These are phyloP conservation scores for Caenorhabditis sinica DNA, from an alignment of 2,888 invertebrate genomes.

Conservation along the genomic window DNA sequence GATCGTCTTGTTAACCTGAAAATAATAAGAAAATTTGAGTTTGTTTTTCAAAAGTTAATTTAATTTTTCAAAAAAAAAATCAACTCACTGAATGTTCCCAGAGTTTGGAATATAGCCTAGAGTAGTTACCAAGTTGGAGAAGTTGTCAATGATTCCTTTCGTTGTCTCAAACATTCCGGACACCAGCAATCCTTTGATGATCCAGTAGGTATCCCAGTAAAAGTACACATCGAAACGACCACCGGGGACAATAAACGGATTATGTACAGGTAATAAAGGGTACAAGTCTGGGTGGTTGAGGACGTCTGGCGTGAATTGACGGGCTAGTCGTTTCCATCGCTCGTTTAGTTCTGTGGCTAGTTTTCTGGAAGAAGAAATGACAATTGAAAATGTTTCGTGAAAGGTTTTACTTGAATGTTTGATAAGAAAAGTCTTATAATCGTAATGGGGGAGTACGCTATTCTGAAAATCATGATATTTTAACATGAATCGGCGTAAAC, in stretches of 20 bases:
- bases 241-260: slow-evolving; percentile 88
- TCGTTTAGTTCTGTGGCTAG: slow-evolving; percentile 69
- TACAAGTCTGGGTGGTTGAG: slow-evolving; percentile 85
- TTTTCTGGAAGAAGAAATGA: slow-evolving; percentile 58
- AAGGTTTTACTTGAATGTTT: no score
- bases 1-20: slow-evolving; percentile 83
- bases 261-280: slow-evolving; percentile 91
- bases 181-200: slow-evolving; percentile 89
- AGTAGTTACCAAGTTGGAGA: slow-evolving; percentile 89
- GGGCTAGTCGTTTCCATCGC: slow-evolving; percentile 70
- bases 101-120: slow-evolving; percentile 90
- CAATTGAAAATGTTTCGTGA: no score
- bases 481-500: no score
- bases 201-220: slow-evolving; percentile 98
- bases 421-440: no score
- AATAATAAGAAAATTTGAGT: neutral
- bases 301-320: slow-evolving; percentile 79
- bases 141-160: slow-evolving; percentile 91
- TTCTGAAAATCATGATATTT: no score
- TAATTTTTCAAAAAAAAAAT: neutral
- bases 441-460: no score
- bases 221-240: slow-evolving; percentile 88
- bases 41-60: no score
- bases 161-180: slow-evolving; percentile 92
- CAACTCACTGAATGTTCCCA: slow-evolving; percentile 90